Evolutionary conservation across 92 coral and sea anemone species (phyloP), one percentile per base, ranked within the genome.

Genomic region (Phenganax stokvisi): DNA sequence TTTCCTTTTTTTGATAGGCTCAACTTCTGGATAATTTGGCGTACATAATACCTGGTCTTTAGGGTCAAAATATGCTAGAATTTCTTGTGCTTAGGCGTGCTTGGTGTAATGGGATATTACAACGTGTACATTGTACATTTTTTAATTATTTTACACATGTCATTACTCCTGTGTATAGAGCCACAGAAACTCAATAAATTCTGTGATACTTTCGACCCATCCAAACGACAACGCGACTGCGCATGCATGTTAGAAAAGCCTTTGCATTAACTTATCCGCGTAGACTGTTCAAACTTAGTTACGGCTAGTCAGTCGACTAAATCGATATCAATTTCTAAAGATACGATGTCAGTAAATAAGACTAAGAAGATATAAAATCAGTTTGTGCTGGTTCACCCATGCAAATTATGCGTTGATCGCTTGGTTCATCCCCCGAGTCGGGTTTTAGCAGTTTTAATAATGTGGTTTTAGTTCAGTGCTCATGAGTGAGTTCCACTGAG

Each of bases 41-140:
- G 1, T 90, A 94, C 67, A 80, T 92, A 65, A 94, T 94, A 96
- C 98, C 98, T 62, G 98, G 98, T 58, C 91, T 94, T 66, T 93
- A 88, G 65, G 71, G 73, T 84, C 55, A 17, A 31, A 25, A 62
- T 28, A 7, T 47, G 6, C 6, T 25, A n/a, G 47, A 12, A 44
- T 64, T 1, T 64, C 37, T 20, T 64, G 31, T 37, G 73, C 12
- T 30, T 20, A n/a, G 0, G 47, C 16, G 47, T 7, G 37, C 27
- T 64, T 20, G 17, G 27, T 61, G 28, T 37, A 66, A 3, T 68
- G 73, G 73, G 31, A 53, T 29, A 5, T 13, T 68, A 6, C n/a
- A 27, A 17, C 31, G 73, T 28, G 53, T 30, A 68, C 10, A 68
- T 30, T 68, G 73, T 68, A 68, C 47, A 68, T 51, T 5, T 30